Conservation (phyloP, 1,140 invertebrate species). For the Pristionchus pacificus region DNA sequence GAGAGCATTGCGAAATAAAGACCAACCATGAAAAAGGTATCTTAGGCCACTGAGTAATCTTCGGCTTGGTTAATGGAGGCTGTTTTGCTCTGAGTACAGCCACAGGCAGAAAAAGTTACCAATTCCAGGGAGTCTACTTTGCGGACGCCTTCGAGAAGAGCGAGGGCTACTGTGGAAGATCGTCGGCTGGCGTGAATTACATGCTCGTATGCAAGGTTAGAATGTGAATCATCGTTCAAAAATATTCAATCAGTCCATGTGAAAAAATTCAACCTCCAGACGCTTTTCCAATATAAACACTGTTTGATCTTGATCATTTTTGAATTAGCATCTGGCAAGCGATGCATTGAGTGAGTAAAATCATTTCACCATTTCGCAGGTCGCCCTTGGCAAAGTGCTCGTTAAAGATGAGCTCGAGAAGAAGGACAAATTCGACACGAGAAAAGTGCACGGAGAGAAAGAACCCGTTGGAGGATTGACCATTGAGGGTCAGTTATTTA, state of each 20-base stretch:
- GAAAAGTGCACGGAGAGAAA: not conserved
- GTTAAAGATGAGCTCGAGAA: not conserved
- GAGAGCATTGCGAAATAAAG: not conserved
- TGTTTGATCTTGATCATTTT: not conserved
- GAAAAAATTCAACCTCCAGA: no score
- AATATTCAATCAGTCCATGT: no score
- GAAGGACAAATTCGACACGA: not conserved
- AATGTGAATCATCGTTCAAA: not conserved
- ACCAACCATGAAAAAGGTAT: not conserved
- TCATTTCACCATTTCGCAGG: not conserved
- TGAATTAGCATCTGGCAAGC: no score
- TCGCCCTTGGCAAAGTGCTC: not conserved
- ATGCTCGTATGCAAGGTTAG: constrained; percentile 35
- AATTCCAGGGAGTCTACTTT: constrained; percentile 39
- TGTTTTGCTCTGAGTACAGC: not conserved
- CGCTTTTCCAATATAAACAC: not conserved
- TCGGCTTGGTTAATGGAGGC: not conserved
- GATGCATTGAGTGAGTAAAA: not conserved
- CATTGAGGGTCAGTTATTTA: not conserved
- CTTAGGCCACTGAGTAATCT: no score
- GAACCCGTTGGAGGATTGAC: not conserved
- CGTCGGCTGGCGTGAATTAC: constrained; percentile 26
- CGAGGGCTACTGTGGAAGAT: constrained; percentile 29
- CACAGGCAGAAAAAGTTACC: no score
- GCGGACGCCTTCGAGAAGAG: constrained; percentile 39